Conservation (phyloP, 2,113 vertebrate genomes). For the Saiga tatarica region DNA sequence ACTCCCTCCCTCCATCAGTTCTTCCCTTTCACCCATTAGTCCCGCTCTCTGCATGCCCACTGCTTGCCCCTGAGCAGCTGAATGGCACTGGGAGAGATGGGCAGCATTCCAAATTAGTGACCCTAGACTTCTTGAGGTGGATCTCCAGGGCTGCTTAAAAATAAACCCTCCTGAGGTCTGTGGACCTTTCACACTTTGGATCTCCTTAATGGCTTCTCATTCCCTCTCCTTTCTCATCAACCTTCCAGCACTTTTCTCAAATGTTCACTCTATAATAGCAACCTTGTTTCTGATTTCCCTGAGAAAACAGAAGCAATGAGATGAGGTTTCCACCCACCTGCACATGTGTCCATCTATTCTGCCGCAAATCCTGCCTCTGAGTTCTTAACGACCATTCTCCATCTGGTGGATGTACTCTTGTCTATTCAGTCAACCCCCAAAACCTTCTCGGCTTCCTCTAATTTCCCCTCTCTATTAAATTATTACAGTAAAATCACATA, state of each 20-base stretch:
- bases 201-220: not conserved
- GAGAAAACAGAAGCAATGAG: not conserved
- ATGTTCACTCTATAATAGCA: not conserved
- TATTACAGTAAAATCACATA: not conserved
- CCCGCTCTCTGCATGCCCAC: not conserved
- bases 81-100: not conserved
- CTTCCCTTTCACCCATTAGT: not conserved
- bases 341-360: not conserved
- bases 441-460: not conserved
- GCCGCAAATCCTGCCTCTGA: not conserved
- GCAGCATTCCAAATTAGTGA: not conserved
- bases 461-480: not conserved
- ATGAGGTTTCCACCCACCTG: not conserved
- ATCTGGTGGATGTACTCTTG: not conserved
- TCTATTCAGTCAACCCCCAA: not conserved
- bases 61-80: not conserved
- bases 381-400: not conserved
- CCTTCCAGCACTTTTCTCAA: not conserved
- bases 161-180: not conserved
- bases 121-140: not conserved
- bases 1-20: not conserved
- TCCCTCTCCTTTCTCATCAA: not conserved
- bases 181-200: not conserved
- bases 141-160: not conserved
- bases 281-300: not conserved